Conservation (phyloP, 2,888 invertebrate species). For the Eristalis intricaria region DNA sequence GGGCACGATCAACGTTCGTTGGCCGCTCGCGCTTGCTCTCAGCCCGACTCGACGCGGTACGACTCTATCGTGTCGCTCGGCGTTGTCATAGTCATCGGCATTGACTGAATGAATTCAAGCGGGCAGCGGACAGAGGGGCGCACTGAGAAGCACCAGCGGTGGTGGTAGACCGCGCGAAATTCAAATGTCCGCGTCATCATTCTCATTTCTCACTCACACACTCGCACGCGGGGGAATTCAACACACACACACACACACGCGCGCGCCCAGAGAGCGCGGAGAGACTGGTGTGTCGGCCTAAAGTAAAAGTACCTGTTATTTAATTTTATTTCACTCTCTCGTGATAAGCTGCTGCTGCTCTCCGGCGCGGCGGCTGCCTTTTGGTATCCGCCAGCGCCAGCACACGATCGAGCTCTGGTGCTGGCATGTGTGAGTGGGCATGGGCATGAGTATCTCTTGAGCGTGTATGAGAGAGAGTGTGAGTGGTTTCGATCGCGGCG, state of each 20-base stretch:
- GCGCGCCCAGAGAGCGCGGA: background rate
- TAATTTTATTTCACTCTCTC: slow-evolving; percentile 71
- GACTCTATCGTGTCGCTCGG: too few relatives aligned
- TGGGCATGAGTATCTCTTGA: slow-evolving; percentile 28
- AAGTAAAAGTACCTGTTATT: slow-evolving; percentile 73
- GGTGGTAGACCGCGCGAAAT: slow-evolving; percentile 60
- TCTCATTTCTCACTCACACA: slow-evolving; percentile 31
- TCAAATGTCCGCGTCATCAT: slow-evolving; percentile 65
- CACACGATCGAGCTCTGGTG: background rate
- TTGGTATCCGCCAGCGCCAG: slow-evolving; percentile 2
- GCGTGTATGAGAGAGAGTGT: slow-evolving; percentile 9
- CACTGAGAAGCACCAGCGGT: background rate
- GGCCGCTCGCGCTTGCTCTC: slow-evolving; percentile 54
- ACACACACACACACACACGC: slow-evolving; percentile 34
- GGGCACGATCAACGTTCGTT: slow-evolving; percentile 72
- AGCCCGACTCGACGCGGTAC: background rate
- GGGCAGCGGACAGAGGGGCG: slow-evolving; percentile 21
- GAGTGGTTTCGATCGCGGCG: background rate
- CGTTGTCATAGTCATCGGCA: slow-evolving; percentile 52
- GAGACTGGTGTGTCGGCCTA: slow-evolving; percentile 41
- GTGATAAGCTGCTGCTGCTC: slow-evolving; percentile 32
- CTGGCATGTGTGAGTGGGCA: slow-evolving; percentile 5
- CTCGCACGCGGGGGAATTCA: slow-evolving; percentile 55
- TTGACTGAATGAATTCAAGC: background rate
- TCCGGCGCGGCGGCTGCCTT: slow-evolving; percentile 8